A percentile compares a stretch with the other conserved stretches of the same genome.
These are phyloP conservation scores for Apamea epomidion DNA, from an alignment of 2,888 invertebrate species.

Conservation along the genomic window DNA sequence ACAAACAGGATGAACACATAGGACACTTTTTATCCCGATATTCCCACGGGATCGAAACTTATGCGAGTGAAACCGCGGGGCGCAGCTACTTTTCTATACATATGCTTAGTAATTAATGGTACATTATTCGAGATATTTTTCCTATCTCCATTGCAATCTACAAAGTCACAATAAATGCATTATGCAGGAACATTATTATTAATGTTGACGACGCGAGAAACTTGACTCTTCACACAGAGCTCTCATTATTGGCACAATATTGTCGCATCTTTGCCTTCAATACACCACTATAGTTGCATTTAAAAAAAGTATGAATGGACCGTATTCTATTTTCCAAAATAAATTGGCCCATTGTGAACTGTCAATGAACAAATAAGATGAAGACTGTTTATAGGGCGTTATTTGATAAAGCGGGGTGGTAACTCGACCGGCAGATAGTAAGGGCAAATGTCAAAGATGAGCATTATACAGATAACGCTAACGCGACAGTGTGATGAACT, in stretches of 20 bases:
- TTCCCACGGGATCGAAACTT: too few relatives aligned
- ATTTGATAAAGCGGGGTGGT: conserved; percentile 84
- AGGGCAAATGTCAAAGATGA: conserved; percentile 87
- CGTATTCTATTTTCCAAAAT: conserved; percentile 72
- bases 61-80: too few relatives aligned
- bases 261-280: conserved; percentile 59
- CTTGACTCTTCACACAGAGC: conserved; percentile 49
- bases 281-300: conserved; percentile 60
- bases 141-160: conserved; percentile 32
- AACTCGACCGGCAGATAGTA: conserved; percentile 81
- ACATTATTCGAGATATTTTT: conserved; percentile 6
- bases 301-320: conserved; percentile 61
- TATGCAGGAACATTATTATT: conserved; percentile 40
- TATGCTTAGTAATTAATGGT: not conserved
- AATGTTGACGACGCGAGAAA: conserved; percentile 49
- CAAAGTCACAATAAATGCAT: conserved; percentile 56
- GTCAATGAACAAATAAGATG: conserved; percentile 82
- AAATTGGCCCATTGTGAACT: conserved; percentile 74
- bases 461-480: conserved; percentile 81
- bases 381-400: conserved; percentile 81
- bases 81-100: too few relatives aligned
- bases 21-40: too few relatives aligned
- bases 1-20: too few relatives aligned
- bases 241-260: conserved; percentile 59
- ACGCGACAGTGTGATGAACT: conserved; percentile 86